phyloP scores from a whole-genome alignment of 2,888 invertebrate genomes.

The Rutpela maculata region DNA sequence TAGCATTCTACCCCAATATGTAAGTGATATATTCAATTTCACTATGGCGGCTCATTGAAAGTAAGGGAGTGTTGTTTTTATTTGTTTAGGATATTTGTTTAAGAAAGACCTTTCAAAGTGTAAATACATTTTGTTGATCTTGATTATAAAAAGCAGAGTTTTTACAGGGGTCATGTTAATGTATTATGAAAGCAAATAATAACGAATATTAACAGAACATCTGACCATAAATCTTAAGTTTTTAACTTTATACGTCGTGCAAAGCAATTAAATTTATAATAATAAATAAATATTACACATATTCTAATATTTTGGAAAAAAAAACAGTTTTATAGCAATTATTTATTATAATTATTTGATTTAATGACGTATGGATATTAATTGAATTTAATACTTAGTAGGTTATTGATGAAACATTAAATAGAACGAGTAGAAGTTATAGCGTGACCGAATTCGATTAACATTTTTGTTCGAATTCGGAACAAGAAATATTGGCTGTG shows the following conservation, averaged over 20 bases:
- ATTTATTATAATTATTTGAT: too few species aligned
- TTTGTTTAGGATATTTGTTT: conserved; percentile 70
- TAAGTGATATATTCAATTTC: conserved; percentile 63
- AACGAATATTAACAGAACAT: conserved; percentile 20
- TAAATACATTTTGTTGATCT: conserved; percentile 66
- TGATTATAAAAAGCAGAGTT: conserved; percentile 60
- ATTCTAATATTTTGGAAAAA: too few species aligned
- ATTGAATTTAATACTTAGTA: too few species aligned
- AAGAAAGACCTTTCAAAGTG: conserved; percentile 67
- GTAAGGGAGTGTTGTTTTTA: conserved; percentile 67
- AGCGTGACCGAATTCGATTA: too few species aligned
- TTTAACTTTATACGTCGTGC: background rate
- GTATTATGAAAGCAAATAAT: conserved; percentile 51
- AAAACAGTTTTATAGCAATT: too few species aligned
- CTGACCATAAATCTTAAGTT: conserved; percentile 2
- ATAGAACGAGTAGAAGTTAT: too few species aligned
- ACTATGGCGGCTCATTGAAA: conserved; percentile 49
- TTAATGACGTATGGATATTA: too few species aligned
- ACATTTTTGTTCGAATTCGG: too few species aligned
- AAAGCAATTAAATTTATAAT: background rate
- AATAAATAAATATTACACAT: too few species aligned
- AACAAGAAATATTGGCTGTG: too few species aligned
- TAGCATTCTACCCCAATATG: conserved; percentile 56
- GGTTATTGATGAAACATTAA: too few species aligned
- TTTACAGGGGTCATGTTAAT: conserved; percentile 54